These are phyloP conservation scores for Bos indicus DNA, from an alignment of 2,113 vertebrate species.

Conservation along the genomic window DNA sequence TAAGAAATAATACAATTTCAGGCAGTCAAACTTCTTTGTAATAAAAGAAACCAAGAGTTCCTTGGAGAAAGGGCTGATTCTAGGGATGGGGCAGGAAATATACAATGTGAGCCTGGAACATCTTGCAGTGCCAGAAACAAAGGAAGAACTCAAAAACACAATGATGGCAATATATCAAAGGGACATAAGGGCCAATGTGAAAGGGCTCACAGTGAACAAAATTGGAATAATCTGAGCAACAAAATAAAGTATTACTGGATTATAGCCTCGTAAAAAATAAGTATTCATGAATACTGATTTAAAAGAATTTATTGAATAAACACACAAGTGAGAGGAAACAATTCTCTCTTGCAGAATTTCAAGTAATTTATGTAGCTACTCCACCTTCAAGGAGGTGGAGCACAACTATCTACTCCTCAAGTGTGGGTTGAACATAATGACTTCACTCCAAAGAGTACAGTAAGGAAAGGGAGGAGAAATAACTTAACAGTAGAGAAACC, in stretches of 20 bases:
- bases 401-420: not conserved
- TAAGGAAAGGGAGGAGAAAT: not conserved
- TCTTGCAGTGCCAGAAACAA: not conserved
- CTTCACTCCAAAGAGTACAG: not conserved
- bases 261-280: not conserved
- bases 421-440: not conserved
- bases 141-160: not conserved
- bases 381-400: not conserved
- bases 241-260: not conserved
- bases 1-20: conserved; percentile 35
- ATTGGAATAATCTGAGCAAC: not conserved
- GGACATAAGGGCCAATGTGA: not conserved
- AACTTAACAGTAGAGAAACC: not conserved
- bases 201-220: not conserved
- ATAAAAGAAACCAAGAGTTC: not conserved
- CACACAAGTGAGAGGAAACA: not conserved
- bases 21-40: not conserved
- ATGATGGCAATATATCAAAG: not conserved
- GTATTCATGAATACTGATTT: not conserved
- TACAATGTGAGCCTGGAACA: not conserved
- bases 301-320: not conserved
- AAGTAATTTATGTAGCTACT: not conserved
- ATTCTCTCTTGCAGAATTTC: not conserved
- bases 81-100: not conserved
- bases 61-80: not conserved